A percentile compares a stretch with the other conserved stretches of the same genome.
Conservation (phyloP, 2,797 vertebrate species). For the Acanthis flammea region DNA sequence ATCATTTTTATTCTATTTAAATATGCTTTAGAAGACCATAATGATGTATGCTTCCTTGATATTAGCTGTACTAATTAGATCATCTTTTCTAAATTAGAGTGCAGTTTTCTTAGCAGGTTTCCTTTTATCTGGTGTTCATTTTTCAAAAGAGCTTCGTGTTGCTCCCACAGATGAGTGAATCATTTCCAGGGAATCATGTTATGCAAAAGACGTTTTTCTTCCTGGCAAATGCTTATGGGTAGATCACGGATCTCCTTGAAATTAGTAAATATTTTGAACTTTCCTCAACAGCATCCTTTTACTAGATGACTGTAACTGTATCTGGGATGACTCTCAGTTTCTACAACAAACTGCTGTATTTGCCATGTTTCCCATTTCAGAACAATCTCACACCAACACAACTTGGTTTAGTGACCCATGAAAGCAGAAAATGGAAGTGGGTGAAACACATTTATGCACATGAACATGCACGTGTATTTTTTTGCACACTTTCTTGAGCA, state of each 20-base stretch:
- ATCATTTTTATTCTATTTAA: slow-evolving; percentile 67
- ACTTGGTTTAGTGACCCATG: not conserved
- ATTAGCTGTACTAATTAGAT: slow-evolving; percentile 67
- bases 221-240: not conserved
- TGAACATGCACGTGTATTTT: not conserved
- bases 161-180: slow-evolving; percentile 45
- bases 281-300: not conserved
- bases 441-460: not conserved
- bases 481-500: not conserved
- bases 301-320: not conserved
- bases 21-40: slow-evolving; percentile 48
- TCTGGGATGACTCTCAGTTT: not conserved
- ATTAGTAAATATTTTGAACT: slow-evolving; percentile 6
- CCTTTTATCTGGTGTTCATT: slow-evolving; percentile 64
- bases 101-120: slow-evolving; percentile 65
- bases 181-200: slow-evolving; percentile 46
- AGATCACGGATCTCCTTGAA: not conserved
- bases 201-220: not conserved
- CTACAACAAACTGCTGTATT: not conserved
- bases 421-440: not conserved
- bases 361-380: not conserved
- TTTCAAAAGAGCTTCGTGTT: slow-evolving; percentile 42
- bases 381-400: not conserved
- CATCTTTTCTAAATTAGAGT: slow-evolving; percentile 61
- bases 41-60: slow-evolving; percentile 64